Percentiles rank a stretch among this genome's conserved stretches.
phyloP scores from a whole-genome alignment of 2,113 vertebrate genomes.

The Psilopogon haemacephalus region DNA sequence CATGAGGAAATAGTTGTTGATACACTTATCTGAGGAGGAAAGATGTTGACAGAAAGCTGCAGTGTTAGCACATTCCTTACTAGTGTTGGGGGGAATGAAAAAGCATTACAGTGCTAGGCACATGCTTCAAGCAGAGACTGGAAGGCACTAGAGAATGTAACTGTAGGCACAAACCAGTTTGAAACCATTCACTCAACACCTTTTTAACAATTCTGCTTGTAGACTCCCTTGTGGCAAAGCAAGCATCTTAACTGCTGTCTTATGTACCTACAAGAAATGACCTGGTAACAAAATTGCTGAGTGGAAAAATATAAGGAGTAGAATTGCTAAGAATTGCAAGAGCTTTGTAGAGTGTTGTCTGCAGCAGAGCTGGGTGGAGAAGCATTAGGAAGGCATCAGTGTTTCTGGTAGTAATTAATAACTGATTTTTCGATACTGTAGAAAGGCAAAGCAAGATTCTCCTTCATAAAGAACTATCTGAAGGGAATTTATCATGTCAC shows the following conservation, averaged over 20 bases:
- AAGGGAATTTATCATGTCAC: background rate
- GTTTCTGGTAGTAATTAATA: background rate
- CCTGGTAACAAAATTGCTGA: background rate
- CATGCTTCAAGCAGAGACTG: background rate
- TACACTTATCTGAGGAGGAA: background rate
- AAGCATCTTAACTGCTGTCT: background rate
- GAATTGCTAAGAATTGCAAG: background rate
- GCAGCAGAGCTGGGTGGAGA: background rate
- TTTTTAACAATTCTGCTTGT: background rate
- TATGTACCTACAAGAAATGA: fast-evolving
- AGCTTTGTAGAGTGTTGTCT: background rate
- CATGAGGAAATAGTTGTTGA: background rate
- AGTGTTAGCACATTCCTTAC: background rate
- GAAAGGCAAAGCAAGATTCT: background rate
- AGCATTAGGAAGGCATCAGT: background rate
- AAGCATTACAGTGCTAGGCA: background rate
- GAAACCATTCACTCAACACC: background rate
- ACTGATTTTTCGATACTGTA: background rate
- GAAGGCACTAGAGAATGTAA: background rate
- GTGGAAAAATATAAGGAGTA: background rate
- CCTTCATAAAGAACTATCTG: background rate
- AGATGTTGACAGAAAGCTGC: background rate
- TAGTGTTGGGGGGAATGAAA: background rate
- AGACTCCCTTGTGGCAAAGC: background rate
- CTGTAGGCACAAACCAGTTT: background rate